These are phyloP conservation scores for Tor tambroides DNA, from an alignment of 2,113 vertebrate genomes.

Conservation along the genomic window DNA sequence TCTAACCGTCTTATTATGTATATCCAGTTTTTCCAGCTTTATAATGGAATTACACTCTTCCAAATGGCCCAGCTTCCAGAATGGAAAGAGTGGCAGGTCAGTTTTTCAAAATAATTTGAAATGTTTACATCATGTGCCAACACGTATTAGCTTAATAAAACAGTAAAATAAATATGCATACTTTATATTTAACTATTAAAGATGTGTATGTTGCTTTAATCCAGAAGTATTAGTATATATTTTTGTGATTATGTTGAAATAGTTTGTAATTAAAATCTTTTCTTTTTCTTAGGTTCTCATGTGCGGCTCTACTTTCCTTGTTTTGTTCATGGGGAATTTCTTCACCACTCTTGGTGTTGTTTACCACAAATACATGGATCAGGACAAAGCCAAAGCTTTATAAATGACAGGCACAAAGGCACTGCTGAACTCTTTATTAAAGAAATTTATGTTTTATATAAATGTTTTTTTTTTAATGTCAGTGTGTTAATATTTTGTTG, in stretches of 20 bases:
- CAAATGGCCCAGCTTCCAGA: constrained; percentile 85
- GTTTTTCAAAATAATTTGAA: neutral
- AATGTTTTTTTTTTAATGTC: constrained; percentile 41
- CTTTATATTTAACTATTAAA: neutral
- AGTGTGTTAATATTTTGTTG: neutral
- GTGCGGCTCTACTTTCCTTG: constrained; percentile 89
- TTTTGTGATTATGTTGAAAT: neutral
- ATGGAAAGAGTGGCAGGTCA: constrained; percentile 98
- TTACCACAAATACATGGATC: constrained; percentile 91
- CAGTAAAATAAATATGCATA: too few relatives aligned
- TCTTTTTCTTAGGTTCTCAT: constrained; percentile 82
- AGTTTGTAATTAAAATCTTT: neutral
- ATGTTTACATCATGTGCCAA: neutral
- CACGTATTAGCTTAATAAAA: neutral
- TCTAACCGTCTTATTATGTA: neutral
- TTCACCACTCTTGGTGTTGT: constrained; percentile 91
- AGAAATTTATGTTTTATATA: constrained; percentile 33
- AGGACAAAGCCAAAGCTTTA: constrained; percentile 76
- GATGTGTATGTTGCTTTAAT: neutral
- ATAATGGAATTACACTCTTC: constrained; percentile 89
- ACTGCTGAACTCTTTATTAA: constrained; percentile 4
- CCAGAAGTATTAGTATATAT: too few relatives aligned
- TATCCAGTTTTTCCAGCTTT: constrained; percentile 93
- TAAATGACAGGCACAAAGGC: constrained; percentile 44
- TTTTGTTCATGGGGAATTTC: constrained; percentile 94